These are phyloP conservation scores for Oegoconia quadripuncta DNA, from an alignment of 2,888 invertebrate species.

Conservation along the genomic window DNA sequence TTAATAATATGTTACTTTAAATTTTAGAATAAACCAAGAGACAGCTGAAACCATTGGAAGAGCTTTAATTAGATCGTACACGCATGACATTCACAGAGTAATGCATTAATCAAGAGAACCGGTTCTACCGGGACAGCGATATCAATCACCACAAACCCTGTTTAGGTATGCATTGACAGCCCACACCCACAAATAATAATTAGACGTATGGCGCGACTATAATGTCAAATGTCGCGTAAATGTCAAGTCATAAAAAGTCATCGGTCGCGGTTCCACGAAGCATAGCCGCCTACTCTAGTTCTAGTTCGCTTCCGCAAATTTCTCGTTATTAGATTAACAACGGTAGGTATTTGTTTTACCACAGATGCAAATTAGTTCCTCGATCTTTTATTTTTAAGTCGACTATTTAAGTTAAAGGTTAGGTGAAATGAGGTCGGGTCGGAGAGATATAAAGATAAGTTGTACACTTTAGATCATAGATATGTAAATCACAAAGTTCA, in stretches of 20 bases:
- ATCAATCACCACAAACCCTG: constrained; percentile 50
- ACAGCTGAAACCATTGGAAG: constrained; percentile 45
- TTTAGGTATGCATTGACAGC: constrained; percentile 59
- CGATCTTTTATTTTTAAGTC: not conserved
- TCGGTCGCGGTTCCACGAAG: constrained; percentile 42
- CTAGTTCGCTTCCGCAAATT: constrained; percentile 30
- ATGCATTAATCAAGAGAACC: constrained; percentile 56
- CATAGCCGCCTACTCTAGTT: constrained; percentile 7
- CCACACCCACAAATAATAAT: constrained; percentile 70
- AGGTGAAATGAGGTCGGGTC: not conserved
- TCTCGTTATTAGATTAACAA: constrained; percentile 7
- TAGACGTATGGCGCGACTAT: constrained; percentile 55
- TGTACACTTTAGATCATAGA: constrained; percentile 3
- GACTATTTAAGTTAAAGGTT: not conserved
- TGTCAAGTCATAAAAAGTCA: constrained; percentile 60
- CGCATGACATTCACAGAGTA: constrained; percentile 51
- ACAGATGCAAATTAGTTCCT: not conserved
- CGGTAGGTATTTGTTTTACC: not conserved
- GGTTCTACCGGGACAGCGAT: constrained; percentile 40
- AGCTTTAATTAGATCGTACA: constrained; percentile 56
- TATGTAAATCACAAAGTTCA: constrained; percentile 5
- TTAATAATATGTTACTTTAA: too few relatives aligned
- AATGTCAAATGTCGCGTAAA: constrained; percentile 75
- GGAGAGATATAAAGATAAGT: constrained; percentile 3
- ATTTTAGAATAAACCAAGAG: constrained; percentile 18